These are phyloP conservation scores for Drosophila novamexicana DNA, from an alignment of 1,140 invertebrate genomes.

Conservation along the genomic window DNA sequence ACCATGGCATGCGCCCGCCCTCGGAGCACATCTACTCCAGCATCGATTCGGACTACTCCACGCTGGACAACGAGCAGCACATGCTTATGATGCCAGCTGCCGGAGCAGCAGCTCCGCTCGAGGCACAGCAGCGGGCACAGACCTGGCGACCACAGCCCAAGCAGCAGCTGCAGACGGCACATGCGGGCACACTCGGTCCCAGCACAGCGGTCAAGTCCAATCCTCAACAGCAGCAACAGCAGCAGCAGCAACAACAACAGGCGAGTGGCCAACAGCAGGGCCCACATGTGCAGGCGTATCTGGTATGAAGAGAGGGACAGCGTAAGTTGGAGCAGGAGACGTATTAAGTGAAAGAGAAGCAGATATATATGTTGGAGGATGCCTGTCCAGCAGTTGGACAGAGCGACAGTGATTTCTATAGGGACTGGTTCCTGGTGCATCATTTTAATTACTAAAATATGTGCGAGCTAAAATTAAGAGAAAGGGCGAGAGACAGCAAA, in stretches of 20 bases:
- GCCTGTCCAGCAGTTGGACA: slow-evolving; percentile 23
- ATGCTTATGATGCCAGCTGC: slow-evolving; percentile 73
- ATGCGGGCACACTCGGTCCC: slow-evolving; percentile 35
- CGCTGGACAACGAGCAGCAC: slow-evolving; percentile 82
- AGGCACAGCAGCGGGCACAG: slow-evolving; percentile 54
- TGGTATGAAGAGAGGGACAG: slow-evolving; percentile 51
- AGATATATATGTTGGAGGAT: neutral
- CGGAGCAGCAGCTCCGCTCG: neutral
- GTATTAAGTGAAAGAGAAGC: neutral
- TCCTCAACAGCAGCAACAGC: slow-evolving; percentile 54
- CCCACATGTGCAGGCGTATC: slow-evolving; percentile 73
- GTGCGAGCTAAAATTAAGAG: slow-evolving; percentile 61
- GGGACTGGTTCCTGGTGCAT: slow-evolving; percentile 83
- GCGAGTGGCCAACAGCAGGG: slow-evolving; percentile 67
- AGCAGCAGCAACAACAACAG: slow-evolving; percentile 39
- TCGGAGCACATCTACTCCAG: slow-evolving; percentile 94
- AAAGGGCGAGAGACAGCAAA: neutral
- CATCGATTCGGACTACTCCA: slow-evolving; percentile 91
- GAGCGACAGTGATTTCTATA: slow-evolving; percentile 78
- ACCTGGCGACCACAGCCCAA: slow-evolving; percentile 73
- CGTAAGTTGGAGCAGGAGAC: neutral
- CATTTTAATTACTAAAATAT: slow-evolving; percentile 82
- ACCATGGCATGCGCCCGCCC: slow-evolving; percentile 87
- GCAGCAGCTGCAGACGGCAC: slow-evolving; percentile 39
- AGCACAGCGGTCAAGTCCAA: slow-evolving; percentile 22